A percentile compares a stretch with the other conserved stretches of the same genome.
Conservation (phyloP, 2,113 vertebrate species). For the Tringa solitaria region DNA sequence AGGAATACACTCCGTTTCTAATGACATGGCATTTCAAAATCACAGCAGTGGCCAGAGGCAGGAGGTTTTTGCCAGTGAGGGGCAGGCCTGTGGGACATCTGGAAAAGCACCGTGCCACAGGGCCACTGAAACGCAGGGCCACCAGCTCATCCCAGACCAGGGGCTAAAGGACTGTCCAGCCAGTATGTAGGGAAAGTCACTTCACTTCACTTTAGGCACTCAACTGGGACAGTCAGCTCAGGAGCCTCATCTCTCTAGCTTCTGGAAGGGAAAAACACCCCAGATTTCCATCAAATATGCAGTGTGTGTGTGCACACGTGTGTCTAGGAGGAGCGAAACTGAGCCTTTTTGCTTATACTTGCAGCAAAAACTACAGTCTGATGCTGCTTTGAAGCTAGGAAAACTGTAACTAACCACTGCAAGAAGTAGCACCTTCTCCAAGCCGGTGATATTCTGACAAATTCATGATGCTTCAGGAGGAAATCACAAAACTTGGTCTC, state of each 20-base stretch:
- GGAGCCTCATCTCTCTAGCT: not conserved
- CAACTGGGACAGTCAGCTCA: not conserved
- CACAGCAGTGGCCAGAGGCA: not conserved
- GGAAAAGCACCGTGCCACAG: not conserved
- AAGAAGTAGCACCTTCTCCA: not conserved
- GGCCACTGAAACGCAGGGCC: not conserved
- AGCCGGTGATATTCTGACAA: not conserved
- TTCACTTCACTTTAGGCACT: not conserved
- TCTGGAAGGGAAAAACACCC: not conserved
- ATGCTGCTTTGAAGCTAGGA: not conserved
- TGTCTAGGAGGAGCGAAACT: not conserved
- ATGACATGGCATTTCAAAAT: not conserved
- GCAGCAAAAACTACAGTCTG: not conserved
- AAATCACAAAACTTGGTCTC: not conserved
- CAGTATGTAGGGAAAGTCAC: not conserved
- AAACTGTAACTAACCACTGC: not conserved
- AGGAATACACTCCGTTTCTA: not conserved
- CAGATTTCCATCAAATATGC: not conserved
- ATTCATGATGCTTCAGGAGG: not conserved
- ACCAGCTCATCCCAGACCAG: not conserved
- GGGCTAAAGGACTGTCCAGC: not conserved
- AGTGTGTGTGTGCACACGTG: rapidly evolving
- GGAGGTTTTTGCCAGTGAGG: not conserved
- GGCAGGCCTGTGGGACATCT: not conserved
- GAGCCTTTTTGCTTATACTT: not conserved